These are phyloP conservation scores for Phyllostomus hastatus DNA, from an alignment of 2,113 vertebrate genomes.

Conservation along the genomic window DNA sequence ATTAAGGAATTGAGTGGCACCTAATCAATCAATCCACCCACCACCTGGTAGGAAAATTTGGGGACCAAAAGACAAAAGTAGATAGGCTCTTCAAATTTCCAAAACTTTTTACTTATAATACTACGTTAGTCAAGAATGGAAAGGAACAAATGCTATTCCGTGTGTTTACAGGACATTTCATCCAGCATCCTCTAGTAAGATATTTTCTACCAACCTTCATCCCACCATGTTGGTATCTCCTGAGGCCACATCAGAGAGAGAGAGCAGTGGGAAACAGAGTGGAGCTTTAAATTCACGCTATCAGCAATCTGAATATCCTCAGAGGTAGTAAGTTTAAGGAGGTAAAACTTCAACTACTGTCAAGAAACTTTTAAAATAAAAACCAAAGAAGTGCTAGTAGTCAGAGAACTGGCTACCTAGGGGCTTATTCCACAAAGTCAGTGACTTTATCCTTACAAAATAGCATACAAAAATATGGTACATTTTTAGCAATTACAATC, in stretches of 20 bases:
- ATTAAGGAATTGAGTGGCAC: background rate
- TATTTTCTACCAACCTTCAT: background rate
- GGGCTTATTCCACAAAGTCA: background rate
- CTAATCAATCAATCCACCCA: background rate
- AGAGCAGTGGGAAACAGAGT: background rate
- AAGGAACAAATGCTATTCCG: background rate
- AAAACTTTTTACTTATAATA: background rate
- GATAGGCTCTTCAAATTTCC: background rate
- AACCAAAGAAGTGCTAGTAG: background rate
- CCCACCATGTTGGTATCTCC: background rate
- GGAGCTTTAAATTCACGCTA: background rate
- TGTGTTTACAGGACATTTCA: background rate
- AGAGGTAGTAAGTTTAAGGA: background rate
- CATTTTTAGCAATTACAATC: constrained; percentile 30
- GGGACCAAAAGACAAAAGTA: background rate
- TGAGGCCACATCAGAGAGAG: background rate
- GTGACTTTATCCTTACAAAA: background rate
- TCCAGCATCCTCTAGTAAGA: background rate
- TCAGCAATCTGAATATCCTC: background rate
- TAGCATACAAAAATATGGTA: constrained; percentile 9
- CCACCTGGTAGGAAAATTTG: background rate
- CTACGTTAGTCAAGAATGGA: background rate
- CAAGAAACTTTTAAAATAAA: constrained; percentile 24
- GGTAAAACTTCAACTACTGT: background rate
- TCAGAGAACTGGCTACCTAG: background rate